Evolutionary conservation across 2,888 invertebrate species (phyloP), one percentile per base, ranked within the genome.

Genomic region (Dicranocentrus wangi): DNA sequence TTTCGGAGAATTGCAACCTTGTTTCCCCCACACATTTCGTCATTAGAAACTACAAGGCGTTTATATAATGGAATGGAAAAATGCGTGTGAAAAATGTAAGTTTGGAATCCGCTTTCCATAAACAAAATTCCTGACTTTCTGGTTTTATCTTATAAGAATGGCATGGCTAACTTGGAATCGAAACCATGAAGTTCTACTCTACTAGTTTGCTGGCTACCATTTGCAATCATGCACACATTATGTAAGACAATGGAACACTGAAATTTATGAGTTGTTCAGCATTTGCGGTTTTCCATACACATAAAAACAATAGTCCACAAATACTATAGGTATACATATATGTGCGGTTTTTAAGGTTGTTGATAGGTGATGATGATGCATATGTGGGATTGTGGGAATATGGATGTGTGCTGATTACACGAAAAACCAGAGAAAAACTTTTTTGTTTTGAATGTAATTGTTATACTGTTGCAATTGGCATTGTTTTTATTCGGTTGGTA

Each of bases 331-430:
- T n/a, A n/a, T n/a, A n/a, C n/a, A n/a, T n/a, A n/a, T n/a, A n/a
- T n/a, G n/a, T n/a, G n/a, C n/a, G n/a, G n/a, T 10, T 51, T 17
- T 51, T 51, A 8, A 2, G 1, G 58, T 15, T 13, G 28, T 15
- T 58, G 10, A 13, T 32, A 32, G 39, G 7, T 39, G 39, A 39
- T 39, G 39, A 39, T 39, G 39, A 39, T 39, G 39, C 13, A 39
- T 39, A 13, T 39, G 39, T 8, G 39, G n/a, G n/a, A n/a, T 13
- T 28, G 61, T 61, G 61, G 61, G 61, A 61, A 61, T 61, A 28
- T 55, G 68, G 51, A 47, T 72, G 61, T 61, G 60, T 47, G 21
- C 72, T 51, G 71, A 71, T 71, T 71, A 47, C 25, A 28, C 25
- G 51, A 32, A 65, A 73, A 73, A 61, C 63, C 61, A 61, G 43